Percentiles rank a stretch among this genome's conserved stretches.
phyloP scores from a whole-genome alignment of 2,113 vertebrate species.

The Brachyistius frenatus region DNA sequence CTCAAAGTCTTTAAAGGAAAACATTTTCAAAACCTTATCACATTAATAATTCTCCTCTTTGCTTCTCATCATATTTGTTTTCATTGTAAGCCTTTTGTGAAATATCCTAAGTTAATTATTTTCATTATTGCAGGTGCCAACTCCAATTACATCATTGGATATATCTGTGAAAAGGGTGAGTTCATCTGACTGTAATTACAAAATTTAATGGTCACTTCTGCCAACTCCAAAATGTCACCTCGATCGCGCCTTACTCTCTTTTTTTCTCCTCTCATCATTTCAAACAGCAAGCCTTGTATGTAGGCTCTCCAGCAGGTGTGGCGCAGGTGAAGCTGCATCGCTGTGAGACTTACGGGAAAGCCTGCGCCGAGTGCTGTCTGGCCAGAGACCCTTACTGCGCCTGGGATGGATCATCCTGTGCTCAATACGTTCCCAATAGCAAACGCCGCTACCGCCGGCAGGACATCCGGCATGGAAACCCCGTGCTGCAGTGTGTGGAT shows the following conservation, averaged over 20 bases:
- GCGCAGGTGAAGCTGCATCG: slow-evolving; percentile 90
- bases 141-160: slow-evolving; percentile 92
- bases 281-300: slow-evolving; percentile 89
- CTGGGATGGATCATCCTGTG: slow-evolving; percentile 91
- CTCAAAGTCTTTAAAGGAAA: neutral
- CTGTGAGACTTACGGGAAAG: slow-evolving; percentile 91
- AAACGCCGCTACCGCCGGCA: slow-evolving; percentile 91
- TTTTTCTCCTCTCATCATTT: neutral
- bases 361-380: slow-evolving; percentile 95
- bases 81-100: neutral
- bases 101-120: neutral
- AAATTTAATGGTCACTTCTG: neutral
- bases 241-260: neutral
- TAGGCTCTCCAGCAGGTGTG: slow-evolving; percentile 89
- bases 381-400: slow-evolving; percentile 95
- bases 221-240: neutral
- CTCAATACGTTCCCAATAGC: slow-evolving; percentile 81
- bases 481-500: slow-evolving; percentile 90
- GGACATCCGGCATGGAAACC: slow-evolving; percentile 87
- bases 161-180: slow-evolving; percentile 95
- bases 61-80: neutral
- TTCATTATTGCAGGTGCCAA: slow-evolving; percentile 82
- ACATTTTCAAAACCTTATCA: neutral
- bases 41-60: neutral
- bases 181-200: neutral